Conservation (phyloP, 2,888 invertebrate genomes). For the Rhingia rostrata region DNA sequence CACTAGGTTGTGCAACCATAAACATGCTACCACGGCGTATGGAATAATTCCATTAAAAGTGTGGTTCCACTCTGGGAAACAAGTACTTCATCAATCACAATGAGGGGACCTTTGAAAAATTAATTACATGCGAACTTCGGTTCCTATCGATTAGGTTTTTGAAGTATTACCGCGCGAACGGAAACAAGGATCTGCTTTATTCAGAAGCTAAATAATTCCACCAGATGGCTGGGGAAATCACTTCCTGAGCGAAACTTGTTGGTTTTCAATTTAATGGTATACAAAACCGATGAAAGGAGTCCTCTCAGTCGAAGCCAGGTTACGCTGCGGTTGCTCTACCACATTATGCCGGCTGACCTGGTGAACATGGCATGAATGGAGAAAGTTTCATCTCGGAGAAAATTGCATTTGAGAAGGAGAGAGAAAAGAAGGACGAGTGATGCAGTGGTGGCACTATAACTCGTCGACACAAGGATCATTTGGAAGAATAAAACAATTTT, state of each 20-base stretch:
- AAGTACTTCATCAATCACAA: constrained; percentile 7
- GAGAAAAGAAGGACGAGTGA: constrained; percentile 7
- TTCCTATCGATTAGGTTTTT: constrained; percentile 21
- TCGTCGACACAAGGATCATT: constrained; percentile 34
- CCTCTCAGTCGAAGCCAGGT: not conserved
- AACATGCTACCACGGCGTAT: not conserved
- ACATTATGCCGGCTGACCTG: constrained; percentile 5
- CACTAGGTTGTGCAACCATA: not conserved
- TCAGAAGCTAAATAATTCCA: not conserved
- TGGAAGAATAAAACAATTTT: constrained; percentile 52
- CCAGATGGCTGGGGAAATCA: not conserved
- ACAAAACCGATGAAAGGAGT: not conserved
- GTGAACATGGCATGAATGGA: constrained; percentile 26
- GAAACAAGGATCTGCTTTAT: not conserved
- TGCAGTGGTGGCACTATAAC: constrained; percentile 21
- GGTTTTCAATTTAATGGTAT: not conserved
- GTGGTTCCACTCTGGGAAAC: not conserved
- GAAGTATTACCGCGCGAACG: not conserved
- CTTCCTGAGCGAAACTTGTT: not conserved
- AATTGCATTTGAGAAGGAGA: constrained; percentile 14
- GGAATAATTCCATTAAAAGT: constrained; percentile 20
- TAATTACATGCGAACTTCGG: constrained; percentile 17
- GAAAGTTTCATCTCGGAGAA: constrained; percentile 32
- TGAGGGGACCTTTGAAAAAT: constrained; percentile 4
- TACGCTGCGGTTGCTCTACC: not conserved